Conservation (phyloP, 2,888 invertebrate species). For the Meloe dianella region DNA sequence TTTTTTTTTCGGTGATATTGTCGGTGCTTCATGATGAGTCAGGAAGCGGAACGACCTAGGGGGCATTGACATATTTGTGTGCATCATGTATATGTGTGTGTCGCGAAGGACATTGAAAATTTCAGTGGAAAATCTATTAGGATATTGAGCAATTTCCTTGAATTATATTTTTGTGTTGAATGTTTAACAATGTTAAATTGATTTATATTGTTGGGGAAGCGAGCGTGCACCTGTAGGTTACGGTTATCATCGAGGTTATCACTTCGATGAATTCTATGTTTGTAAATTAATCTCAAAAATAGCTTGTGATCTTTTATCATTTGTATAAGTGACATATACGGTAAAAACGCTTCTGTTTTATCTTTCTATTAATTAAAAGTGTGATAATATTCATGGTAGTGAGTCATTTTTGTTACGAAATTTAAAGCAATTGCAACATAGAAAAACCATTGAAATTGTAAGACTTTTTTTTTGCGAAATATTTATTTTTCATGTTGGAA, state of each 20-base stretch:
- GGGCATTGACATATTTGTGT: not conserved
- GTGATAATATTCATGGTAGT: not conserved
- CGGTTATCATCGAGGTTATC: not conserved
- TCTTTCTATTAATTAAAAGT: not conserved
- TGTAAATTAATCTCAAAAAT: not conserved
- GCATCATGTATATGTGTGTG: not conserved
- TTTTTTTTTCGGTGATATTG: too few species aligned
- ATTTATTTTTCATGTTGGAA: not conserved
- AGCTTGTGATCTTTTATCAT: not conserved
- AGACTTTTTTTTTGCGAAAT: not conserved
- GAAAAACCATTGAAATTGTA: not conserved
- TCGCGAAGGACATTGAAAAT: not conserved
- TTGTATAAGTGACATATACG: not conserved
- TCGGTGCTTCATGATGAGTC: slow-evolving; percentile 15
- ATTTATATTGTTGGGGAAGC: not conserved
- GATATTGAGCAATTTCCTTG: not conserved
- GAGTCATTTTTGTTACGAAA: slow-evolving; percentile 1
- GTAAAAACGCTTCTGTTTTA: not conserved
- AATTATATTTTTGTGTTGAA: not conserved
- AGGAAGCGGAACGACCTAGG: slow-evolving; percentile 30
- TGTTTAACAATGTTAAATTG: not conserved
- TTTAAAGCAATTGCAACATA: not conserved
- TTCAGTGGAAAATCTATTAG: not conserved
- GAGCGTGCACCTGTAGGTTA: slow-evolving; percentile 11
- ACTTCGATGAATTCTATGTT: not conserved